phyloP scores from a whole-genome alignment of 2,888 invertebrate species.

The Panzeria rudis region DNA sequence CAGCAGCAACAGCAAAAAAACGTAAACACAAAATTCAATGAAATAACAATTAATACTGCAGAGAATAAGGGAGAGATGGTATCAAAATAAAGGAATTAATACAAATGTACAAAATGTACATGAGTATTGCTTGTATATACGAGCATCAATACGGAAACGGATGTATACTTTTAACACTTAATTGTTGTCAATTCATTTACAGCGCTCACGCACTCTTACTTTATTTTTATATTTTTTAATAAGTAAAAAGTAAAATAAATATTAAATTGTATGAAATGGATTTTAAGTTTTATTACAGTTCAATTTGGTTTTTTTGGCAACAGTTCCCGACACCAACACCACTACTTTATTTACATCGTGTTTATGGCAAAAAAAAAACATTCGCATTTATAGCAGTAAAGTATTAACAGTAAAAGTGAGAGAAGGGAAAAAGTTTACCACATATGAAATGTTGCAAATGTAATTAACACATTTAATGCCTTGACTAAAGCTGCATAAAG shows the following conservation, averaged over 20 bases:
- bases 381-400: not conserved
- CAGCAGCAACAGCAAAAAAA: not conserved
- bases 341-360: constrained; percentile 49
- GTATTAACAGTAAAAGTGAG: not conserved
- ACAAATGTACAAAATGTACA: not conserved
- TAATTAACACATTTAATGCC: constrained; percentile 70
- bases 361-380: constrained; percentile 10
- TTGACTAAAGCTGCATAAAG: constrained; percentile 57
- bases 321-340: not conserved
- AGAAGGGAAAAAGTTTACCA: constrained; percentile 34
- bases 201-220: not conserved
- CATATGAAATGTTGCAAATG: constrained; percentile 62
- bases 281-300: constrained; percentile 53
- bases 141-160: constrained; percentile 42
- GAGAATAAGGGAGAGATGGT: not conserved
- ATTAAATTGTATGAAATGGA: constrained; percentile 51
- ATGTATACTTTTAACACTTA: constrained; percentile 62
- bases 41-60: constrained; percentile 23
- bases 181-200: constrained; percentile 54
- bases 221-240: not conserved
- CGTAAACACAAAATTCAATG: constrained; percentile 10
- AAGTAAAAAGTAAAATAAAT: constrained; percentile 23
- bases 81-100: not conserved
- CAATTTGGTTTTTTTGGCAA: constrained; percentile 19
- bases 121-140: not conserved